Evolutionary conservation across 2,888 invertebrate genomes (phyloP).

Genomic region (Pyrrhia umbra): DNA sequence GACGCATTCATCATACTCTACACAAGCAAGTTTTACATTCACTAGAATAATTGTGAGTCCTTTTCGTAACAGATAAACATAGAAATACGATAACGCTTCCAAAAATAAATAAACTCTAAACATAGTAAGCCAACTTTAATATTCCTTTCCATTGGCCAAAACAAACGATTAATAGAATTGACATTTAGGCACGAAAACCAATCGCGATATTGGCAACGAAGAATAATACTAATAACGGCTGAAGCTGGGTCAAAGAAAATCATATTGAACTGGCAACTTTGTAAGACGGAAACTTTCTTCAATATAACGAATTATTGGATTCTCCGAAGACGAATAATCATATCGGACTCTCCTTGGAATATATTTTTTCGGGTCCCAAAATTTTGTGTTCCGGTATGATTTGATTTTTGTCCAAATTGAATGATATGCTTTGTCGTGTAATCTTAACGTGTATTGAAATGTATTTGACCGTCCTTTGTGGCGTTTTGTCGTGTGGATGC

Average conservation of each 20-base stretch:
- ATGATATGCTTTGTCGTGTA: conserved; percentile 62
- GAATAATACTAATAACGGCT: conserved; percentile 83
- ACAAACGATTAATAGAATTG: conserved; percentile 59
- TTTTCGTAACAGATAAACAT: too few relatives aligned
- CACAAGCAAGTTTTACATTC: too few relatives aligned
- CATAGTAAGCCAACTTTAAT: conserved; percentile 35
- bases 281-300: conserved; percentile 82
- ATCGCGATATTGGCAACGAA: conserved; percentile 75
- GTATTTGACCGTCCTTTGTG: conserved; percentile 66
- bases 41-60: too few relatives aligned
- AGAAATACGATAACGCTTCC: neutral
- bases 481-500: conserved; percentile 63
- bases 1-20: too few relatives aligned
- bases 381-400: conserved; percentile 57
- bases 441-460: conserved; percentile 64
- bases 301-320: conserved; percentile 88
- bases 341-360: conserved; percentile 79
- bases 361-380: conserved; percentile 60
- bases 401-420: conserved; percentile 73
- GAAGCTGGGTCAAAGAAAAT: conserved; percentile 82
- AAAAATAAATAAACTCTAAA: neutral
- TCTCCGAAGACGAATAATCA: conserved; percentile 78
- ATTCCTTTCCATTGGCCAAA: conserved; percentile 45
- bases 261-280: conserved; percentile 80
- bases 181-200: conserved; percentile 57